phyloP scores from a whole-genome alignment of 2,797 vertebrate species.

The Gymnoscopelus braueri region DNA sequence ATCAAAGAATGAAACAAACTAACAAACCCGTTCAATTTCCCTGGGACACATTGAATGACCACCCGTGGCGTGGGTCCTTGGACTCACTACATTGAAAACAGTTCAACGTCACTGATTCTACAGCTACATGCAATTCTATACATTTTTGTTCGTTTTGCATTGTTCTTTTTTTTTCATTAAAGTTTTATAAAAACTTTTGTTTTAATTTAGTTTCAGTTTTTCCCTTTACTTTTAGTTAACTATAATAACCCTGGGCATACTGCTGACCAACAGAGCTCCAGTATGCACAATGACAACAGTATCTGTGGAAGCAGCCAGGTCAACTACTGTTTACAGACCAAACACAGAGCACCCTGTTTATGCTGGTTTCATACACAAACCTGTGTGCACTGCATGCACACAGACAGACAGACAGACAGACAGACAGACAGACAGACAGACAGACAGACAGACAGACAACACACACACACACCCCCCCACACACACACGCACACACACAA shows the following conservation, averaged over 20 bases:
- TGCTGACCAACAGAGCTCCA: conserved; percentile 23
- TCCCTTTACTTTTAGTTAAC: too few species aligned
- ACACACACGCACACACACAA: background rate
- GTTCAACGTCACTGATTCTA: too few species aligned
- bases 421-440: conserved; percentile 13
- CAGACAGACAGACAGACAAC: conserved; percentile 12
- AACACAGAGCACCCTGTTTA: conserved; percentile 52
- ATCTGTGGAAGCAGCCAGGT: conserved; percentile 30
- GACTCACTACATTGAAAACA: too few species aligned
- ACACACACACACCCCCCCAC: conserved; percentile 3
- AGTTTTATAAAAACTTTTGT: too few species aligned
- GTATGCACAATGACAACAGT: conserved; percentile 26
- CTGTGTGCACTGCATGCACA: background rate
- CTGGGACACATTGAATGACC: too few species aligned
- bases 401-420: background rate
- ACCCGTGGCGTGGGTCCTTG: too few species aligned
- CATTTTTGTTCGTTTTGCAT: too few species aligned
- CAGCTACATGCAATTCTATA: too few species aligned
- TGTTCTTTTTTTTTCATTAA: too few species aligned
- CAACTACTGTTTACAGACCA: conserved; percentile 54
- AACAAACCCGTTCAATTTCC: too few species aligned
- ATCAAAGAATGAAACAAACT: too few species aligned
- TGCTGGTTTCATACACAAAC: conserved; percentile 15
- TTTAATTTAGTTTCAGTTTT: too few species aligned
- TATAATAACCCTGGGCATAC: background rate